Evolutionary conservation across 2,888 invertebrate species (phyloP), one percentile per base, ranked within the genome.

Genomic region (Nomada ferruginata): DNA sequence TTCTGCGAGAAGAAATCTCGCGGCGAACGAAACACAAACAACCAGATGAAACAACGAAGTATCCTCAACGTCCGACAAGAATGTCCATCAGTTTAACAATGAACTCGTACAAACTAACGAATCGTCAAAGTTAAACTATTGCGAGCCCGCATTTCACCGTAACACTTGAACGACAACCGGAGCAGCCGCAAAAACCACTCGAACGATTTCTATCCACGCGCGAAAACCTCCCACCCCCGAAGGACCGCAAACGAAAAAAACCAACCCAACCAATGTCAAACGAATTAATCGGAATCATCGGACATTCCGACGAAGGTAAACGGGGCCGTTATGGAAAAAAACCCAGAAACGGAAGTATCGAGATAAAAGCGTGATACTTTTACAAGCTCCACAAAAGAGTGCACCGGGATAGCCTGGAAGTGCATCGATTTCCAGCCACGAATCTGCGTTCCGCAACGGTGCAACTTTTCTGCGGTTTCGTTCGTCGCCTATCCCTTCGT

Each of bases 381-480:
- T 57, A 68, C 36, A 26, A 72, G 52, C 53, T 59, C 15, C 44
- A 64, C 50, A 75, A 68, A 59, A 47, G 61, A 53, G 57, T 29
- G 29, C 13, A 29, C 13, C 63, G 23, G 2, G 2, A 5, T 18
- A 23, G 11, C 23, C 20, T 4, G 2, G 55, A 29, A 36, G 71
- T 7, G 55, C 61, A 79, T 69, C 68, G 78, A 68, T 80, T 78
- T 69, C 44, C 68, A 57, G 68, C 29, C 68, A 20, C 20, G 72
- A 77, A 80, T 80, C 77, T 59, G 72, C 77, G 72, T 72, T 80
- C 77, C 52, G 57, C 60, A 73, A 36, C 36, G 69, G 53, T 29
- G 69, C 80, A 70, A 75, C 70, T 76, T 61, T 63, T 75, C 71
- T 71, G 82, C 68, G 82, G 74, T 36, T 80, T 61, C 36, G 55